These are phyloP conservation scores for Pseudorhombus dupliciocellatus DNA, from an alignment of 2,113 vertebrate species.

Conservation along the genomic window DNA sequence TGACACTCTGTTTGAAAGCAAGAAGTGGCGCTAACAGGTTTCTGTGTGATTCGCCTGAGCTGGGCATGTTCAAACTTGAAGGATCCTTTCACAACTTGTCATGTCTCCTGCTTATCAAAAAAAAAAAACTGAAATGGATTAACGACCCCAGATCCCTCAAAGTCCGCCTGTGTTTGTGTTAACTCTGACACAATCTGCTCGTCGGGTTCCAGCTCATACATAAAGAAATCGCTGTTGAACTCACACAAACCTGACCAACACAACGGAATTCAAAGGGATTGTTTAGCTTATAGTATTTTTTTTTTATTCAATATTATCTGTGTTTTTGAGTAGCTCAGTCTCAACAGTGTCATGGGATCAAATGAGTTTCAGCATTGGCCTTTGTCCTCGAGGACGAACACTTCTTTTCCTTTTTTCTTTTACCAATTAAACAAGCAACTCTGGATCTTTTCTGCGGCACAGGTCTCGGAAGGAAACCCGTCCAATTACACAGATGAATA, in stretches of 20 bases:
- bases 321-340: constrained; percentile 23
- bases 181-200: constrained; percentile 54
- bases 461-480: constrained; percentile 44
- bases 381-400: constrained; percentile 45
- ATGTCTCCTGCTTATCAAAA: constrained; percentile 65
- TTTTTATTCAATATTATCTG: constrained; percentile 13
- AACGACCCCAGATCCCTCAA: constrained; percentile 50
- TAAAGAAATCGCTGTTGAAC: constrained; percentile 36
- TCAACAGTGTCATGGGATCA: constrained; percentile 30
- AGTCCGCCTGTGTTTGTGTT: constrained; percentile 55
- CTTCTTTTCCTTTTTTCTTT: constrained; percentile 30
- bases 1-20: constrained; percentile 73
- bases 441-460: constrained; percentile 19
- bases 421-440: constrained; percentile 58
- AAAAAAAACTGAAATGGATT: constrained; percentile 36
- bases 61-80: constrained; percentile 59
- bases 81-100: constrained; percentile 64
- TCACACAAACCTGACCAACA: constrained; percentile 12
- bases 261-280: constrained; percentile 34
- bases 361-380: constrained; percentile 29
- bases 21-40: constrained; percentile 70
- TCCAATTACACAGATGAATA: constrained; percentile 59
- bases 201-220: constrained; percentile 38
- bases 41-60: constrained; percentile 57
- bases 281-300: constrained; percentile 25